Conservation (phyloP, 2,797 vertebrate species). For the Sus cebifrons region DNA sequence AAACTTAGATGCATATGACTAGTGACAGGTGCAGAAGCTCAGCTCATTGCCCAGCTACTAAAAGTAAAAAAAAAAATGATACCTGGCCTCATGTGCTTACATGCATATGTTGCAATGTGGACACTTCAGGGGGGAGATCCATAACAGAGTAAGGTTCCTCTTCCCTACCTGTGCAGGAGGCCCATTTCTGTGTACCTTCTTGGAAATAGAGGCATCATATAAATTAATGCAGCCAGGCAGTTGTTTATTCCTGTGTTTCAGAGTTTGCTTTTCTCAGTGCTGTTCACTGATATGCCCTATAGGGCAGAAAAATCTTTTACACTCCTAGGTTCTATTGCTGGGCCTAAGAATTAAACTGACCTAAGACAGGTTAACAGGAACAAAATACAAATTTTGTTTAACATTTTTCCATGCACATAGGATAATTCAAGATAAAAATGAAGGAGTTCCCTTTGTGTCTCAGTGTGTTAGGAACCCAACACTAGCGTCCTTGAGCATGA, state of each 20-base stretch:
- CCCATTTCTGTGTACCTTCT: not conserved
- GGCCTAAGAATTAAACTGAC: not conserved
- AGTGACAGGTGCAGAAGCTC: not conserved
- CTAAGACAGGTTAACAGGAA: not conserved
- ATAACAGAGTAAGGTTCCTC: fast-evolving
- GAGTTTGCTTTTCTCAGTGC: not conserved
- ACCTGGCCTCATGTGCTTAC: not conserved
- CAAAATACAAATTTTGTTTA: not conserved
- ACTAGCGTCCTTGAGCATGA: too few relatives aligned
- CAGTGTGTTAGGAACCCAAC: too few relatives aligned
- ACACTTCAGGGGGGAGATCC: not conserved
- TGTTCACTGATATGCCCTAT: not conserved
- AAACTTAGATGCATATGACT: not conserved
- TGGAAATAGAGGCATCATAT: not conserved
- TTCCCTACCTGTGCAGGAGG: not conserved
- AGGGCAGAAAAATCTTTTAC: not conserved
- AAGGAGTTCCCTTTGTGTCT: too few relatives aligned
- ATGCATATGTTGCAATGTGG: not conserved
- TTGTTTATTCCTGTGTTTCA: not conserved
- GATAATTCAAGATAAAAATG: too few relatives aligned
- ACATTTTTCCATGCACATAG: not conserved
- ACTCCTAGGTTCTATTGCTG: not conserved
- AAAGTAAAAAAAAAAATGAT: not conserved
- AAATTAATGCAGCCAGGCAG: not conserved
- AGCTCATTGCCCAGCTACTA: not conserved